These are phyloP conservation scores for Eupristina koningsbergeri DNA, from an alignment of 1,140 invertebrate genomes.

Conservation along the genomic window DNA sequence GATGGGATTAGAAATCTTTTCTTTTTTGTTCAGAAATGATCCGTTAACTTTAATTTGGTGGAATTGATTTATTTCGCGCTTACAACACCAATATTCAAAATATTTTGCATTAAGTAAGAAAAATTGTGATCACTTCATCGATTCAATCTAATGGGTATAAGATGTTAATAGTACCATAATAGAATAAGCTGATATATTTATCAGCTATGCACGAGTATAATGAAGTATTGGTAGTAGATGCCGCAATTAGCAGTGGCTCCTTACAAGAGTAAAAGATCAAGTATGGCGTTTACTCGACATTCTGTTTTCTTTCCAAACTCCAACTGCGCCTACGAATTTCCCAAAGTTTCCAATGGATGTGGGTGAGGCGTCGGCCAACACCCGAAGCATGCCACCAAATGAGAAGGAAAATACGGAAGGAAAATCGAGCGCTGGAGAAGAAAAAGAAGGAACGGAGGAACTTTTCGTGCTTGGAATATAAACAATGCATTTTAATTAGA, in stretches of 20 bases:
- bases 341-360: background rate
- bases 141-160: too few species aligned
- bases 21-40: background rate
- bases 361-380: background rate
- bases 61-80: background rate
- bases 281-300: background rate
- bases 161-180: too few species aligned
- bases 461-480: constrained; percentile 69
- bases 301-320: background rate
- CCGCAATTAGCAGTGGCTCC: background rate
- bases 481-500: constrained; percentile 73
- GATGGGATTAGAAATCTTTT: too few species aligned
- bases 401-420: constrained; percentile 40
- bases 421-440: constrained; percentile 1
- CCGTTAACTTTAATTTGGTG: background rate
- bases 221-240: background rate
- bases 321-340: background rate
- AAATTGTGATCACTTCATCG: background rate
- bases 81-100: too few species aligned
- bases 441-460: constrained; percentile 3
- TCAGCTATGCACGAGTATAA: background rate
- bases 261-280: background rate
- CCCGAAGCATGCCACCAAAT: constrained; percentile 31
- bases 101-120: background rate
- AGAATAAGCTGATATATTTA: too few species aligned